Evolutionary conservation across 1,140 invertebrate species (phyloP), one percentile per base, ranked within the genome.

Genomic region (Branchinecta lynchi): DNA sequence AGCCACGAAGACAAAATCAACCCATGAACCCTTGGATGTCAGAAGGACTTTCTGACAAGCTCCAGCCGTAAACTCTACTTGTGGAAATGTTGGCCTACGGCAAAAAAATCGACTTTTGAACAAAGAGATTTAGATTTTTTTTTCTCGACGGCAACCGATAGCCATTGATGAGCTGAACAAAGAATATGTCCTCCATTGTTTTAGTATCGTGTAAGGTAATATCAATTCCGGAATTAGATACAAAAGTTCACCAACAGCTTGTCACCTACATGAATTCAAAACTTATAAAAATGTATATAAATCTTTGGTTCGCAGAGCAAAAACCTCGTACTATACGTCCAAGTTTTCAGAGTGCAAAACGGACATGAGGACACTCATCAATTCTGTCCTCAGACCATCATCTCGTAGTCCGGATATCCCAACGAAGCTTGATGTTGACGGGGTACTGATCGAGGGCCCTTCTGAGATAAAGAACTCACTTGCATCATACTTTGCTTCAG

Each of bases 371-470:
- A 51, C 9, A 51, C 9, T 51, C 46, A 51, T 51, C 46, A 51
- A 51, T 51, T 51, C 46, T 51, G 46, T 51, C 46, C 9, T 51
- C n/a, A 51, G 46, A 51, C 46, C 46, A 51, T 51, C 46, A 51
- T 51, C 46, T 51, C 46, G n/a, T 51, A 51, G 46, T 51, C 46
- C 46, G 9, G 46, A 51, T n/a, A 51, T 51, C n/a, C 46, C 46
- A 51, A 51, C 46, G 46, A 51, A 51, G 46, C 46, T 51, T 51
- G 46, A 51, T 51, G 46, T 51, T 51, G 46, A 51, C 46, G 46
- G 46, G 46, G 46, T 51, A 51, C 46, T 51, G 46, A 51, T 51
- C 46, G 46, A 51, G 46, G 32, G 32, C 32, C 5, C 32, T 32
- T 32, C 2, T 32, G 32, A 32, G 32, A 32, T 32, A 3, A 32